Conservation (phyloP, 2,888 invertebrate genomes). For the Endotricha flammealis region DNA sequence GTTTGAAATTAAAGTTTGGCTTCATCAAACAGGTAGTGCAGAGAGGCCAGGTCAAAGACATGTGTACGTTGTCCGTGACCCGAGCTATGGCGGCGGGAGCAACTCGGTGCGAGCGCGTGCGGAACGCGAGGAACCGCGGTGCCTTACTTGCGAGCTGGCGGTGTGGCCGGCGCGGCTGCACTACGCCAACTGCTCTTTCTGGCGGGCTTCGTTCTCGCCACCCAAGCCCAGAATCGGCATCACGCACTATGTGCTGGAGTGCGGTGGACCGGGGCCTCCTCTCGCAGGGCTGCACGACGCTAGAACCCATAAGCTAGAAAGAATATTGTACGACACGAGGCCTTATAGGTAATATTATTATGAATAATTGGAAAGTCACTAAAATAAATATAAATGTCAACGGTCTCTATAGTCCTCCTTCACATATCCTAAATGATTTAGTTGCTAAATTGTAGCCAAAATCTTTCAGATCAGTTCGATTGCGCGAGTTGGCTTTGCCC, state of each 20-base stretch:
- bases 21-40: slow-evolving; percentile 85
- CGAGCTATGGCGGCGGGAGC: slow-evolving; percentile 79
- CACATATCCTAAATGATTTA: too few relatives aligned
- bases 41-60: slow-evolving; percentile 92
- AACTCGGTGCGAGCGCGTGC: slow-evolving; percentile 67
- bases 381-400: slow-evolving; percentile 1
- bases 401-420: too few relatives aligned
- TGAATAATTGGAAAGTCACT: too few relatives aligned
- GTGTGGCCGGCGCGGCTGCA: slow-evolving; percentile 88
- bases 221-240: slow-evolving; percentile 64
- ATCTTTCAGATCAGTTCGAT: slow-evolving; percentile 76
- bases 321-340: slow-evolving; percentile 87
- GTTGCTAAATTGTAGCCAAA: background rate
- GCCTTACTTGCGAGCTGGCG: slow-evolving; percentile 91
- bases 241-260: slow-evolving; percentile 87
- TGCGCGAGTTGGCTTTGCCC: slow-evolving; percentile 89
- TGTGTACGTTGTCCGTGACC: slow-evolving; percentile 90
- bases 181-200: slow-evolving; percentile 92
- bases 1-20: slow-evolving; percentile 16
- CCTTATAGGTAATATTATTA: slow-evolving; percentile 71
- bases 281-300: slow-evolving; percentile 88
- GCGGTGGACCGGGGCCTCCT: slow-evolving; percentile 95
- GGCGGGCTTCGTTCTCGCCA: slow-evolving; percentile 85
- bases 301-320: slow-evolving; percentile 85
- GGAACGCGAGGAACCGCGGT: slow-evolving; percentile 84